Percentiles rank a stretch among this genome's conserved stretches.
phyloP scores from a whole-genome alignment of 2,113 vertebrate genomes.

The Pongo pygmaeus region DNA sequence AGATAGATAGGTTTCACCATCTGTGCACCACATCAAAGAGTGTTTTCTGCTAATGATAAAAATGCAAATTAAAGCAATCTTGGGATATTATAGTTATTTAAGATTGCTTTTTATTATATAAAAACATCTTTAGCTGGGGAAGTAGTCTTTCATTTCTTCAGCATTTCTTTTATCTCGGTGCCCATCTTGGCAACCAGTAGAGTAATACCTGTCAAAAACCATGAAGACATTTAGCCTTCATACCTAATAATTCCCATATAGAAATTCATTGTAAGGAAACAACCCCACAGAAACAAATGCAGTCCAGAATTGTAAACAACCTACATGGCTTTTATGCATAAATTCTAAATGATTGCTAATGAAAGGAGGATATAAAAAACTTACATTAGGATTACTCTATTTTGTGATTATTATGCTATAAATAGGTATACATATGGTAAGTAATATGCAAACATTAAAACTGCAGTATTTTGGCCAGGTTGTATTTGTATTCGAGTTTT shows the following conservation, averaged over 20 bases:
- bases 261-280: neutral
- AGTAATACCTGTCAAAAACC: too few relatives aligned
- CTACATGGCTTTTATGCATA: neutral
- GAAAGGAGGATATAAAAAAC: neutral
- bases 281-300: neutral
- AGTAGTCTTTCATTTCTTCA: neutral
- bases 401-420: neutral
- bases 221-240: neutral
- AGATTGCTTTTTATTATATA: neutral
- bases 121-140: neutral
- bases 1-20: neutral
- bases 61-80: neutral
- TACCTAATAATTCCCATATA: neutral
- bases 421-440: accelerated
- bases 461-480: neutral
- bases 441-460: neutral
- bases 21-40: neutral
- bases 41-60: neutral
- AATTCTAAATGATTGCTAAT: neutral
- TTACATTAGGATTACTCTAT: neutral
- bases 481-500: neutral
- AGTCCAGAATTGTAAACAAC: neutral
- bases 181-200: neutral
- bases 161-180: neutral
- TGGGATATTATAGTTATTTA: neutral